phyloP scores from a whole-genome alignment of 2,113 vertebrate species.

The Saiga tatarica region DNA sequence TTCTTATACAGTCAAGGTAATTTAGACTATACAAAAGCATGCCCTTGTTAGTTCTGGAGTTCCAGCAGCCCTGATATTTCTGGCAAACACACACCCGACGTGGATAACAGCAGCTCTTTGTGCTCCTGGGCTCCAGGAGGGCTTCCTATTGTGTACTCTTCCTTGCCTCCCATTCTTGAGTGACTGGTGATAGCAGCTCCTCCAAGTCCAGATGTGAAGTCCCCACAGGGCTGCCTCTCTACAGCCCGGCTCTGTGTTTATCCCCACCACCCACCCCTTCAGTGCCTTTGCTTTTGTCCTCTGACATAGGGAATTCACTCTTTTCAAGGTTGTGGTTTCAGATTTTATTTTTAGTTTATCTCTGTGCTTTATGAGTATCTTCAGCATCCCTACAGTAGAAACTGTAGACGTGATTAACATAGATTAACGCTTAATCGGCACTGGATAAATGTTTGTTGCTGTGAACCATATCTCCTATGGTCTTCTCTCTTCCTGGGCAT shows the following conservation, averaged over 20 bases:
- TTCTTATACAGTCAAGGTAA: conserved; percentile 62
- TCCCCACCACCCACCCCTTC: not conserved
- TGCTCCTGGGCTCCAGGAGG: conserved; percentile 65
- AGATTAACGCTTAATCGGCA: conserved; percentile 12
- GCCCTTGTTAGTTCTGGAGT: conserved; percentile 61
- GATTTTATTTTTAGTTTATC: conserved; percentile 40
- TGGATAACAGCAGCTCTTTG: conserved; percentile 70
- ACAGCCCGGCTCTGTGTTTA: not conserved
- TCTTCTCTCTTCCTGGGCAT: not conserved
- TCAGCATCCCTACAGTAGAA: not conserved
- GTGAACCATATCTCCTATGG: not conserved
- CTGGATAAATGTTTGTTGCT: conserved; percentile 28
- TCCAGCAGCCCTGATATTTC: conserved; percentile 66
- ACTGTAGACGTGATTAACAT: not conserved
- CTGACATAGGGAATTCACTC: conserved; percentile 2
- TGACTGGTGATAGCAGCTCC: conserved; percentile 52
- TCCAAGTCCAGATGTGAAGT: conserved; percentile 58
- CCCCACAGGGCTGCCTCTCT: not conserved
- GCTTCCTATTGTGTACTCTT: conserved; percentile 56
- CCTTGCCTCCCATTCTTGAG: conserved; percentile 58
- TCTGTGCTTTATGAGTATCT: not conserved
- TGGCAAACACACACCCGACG: conserved; percentile 65
- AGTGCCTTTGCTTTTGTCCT: conserved; percentile 15
- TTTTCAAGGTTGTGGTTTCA: conserved; percentile 43
- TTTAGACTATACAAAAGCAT: conserved; percentile 67